Percentiles rank a stretch among this genome's conserved stretches.
phyloP scores from a whole-genome alignment of 2,797 vertebrate species.

The Helicolenus hilgendorfi region DNA sequence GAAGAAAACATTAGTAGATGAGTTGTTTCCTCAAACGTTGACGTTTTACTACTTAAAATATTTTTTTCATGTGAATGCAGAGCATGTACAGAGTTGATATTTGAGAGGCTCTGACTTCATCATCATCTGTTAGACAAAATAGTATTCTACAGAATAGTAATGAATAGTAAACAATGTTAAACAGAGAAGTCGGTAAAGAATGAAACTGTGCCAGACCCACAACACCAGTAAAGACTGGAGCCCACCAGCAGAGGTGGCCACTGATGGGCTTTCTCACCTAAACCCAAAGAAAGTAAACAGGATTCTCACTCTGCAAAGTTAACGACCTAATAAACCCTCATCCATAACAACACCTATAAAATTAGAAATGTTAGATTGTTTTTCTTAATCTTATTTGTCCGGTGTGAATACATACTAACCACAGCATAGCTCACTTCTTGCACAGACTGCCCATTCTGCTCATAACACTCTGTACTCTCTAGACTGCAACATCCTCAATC shows the following conservation, averaged over 20 bases:
- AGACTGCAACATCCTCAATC: not conserved
- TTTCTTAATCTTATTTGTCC: not conserved
- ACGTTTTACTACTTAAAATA: not conserved
- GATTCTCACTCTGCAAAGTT: not conserved
- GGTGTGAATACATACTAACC: not conserved
- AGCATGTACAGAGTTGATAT: not conserved
- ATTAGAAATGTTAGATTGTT: not conserved
- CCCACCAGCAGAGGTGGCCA: not conserved
- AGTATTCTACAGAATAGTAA: not conserved
- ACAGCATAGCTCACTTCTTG: not conserved
- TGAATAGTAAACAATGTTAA: not conserved
- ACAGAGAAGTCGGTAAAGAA: not conserved
- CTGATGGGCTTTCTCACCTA: not conserved
- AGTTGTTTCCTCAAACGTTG: not conserved
- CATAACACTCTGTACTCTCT: not conserved
- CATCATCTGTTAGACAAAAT: not conserved
- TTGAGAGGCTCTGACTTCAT: not conserved
- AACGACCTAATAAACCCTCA: not conserved
- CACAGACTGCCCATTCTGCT: not conserved
- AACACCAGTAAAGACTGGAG: not conserved
- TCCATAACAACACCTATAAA: not conserved
- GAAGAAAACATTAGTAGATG: not conserved
- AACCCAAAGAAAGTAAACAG: not conserved
- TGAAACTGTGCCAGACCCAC: not conserved
- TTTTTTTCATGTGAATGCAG: not conserved